A percentile compares a stretch with the other conserved stretches of the same genome.
These are phyloP conservation scores for Trisateles emortualis DNA, from an alignment of 2,888 invertebrate genomes.

Conservation along the genomic window DNA sequence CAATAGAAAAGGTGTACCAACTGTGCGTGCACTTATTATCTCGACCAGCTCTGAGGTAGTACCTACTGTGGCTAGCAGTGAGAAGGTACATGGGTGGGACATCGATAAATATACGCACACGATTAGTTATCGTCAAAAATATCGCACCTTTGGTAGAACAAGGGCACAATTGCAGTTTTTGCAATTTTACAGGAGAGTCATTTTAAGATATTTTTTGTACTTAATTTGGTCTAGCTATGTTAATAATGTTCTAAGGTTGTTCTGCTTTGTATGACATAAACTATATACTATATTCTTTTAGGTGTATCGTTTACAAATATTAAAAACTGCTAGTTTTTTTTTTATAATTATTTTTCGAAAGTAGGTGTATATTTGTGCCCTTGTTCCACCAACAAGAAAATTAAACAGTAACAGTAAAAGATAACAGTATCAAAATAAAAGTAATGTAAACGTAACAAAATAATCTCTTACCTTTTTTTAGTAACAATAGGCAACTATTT, in stretches of 20 bases:
- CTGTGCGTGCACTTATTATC: too few relatives aligned
- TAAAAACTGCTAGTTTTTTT: conserved; percentile 7
- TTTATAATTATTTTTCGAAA: conserved; percentile 7
- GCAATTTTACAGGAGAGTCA: conserved; percentile 31
- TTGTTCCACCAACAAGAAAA: conserved; percentile 16
- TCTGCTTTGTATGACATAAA: conserved; percentile 21
- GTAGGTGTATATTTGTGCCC: conserved; percentile 17
- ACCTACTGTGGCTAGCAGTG: too few relatives aligned
- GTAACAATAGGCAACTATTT: too few relatives aligned
- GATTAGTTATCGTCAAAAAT: too few relatives aligned
- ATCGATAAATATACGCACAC: too few relatives aligned
- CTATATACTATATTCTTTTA: conserved; percentile 12
- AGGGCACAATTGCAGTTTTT: conserved; percentile 30
- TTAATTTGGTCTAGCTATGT: conserved; percentile 16
- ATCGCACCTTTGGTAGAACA: conserved; percentile 33
- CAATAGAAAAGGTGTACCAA: too few relatives aligned
- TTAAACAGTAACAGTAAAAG: conserved; percentile 17
- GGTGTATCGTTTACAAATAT: conserved; percentile 7
- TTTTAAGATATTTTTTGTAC: conserved; percentile 27
- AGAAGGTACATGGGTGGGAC: too few relatives aligned
- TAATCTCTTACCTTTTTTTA: too few relatives aligned
- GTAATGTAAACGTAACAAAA: too few relatives aligned
- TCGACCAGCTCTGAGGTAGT: too few relatives aligned
- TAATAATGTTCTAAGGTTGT: conserved; percentile 17
- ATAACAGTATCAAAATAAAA: too few relatives aligned